Base-by-base conservation (phyloP, 2,888 invertebrate genomes). In the Polylopha cassiicola region DNA sequence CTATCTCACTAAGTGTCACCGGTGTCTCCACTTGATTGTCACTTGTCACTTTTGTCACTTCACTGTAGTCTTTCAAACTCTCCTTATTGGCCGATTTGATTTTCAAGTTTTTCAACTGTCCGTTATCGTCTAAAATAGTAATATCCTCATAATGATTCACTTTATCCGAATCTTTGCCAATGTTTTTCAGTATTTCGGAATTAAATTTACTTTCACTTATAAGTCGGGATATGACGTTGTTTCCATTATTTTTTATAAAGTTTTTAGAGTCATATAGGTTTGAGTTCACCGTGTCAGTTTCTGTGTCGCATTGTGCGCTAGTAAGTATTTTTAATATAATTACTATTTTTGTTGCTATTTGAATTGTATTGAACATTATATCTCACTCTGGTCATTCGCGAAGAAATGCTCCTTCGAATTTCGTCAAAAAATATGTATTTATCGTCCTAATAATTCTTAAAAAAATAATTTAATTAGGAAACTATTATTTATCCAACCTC, bases 101-200 rank as follows among this genome's bases (percentile, higher is more conserved):
- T 55, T 82, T 82, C 5, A 84, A 61, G 44, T 66, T 78, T 41
- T 72, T 81, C 3, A 84, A 53, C 2, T 70, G 51, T 30, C 85
- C 85, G 23, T 68, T 54, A 13, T 70, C 55, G 21, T 74, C 79
- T 46, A 84, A 53, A 7, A 84, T 55, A 0, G 78, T 78, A 31
- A 85, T 74, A 14, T 84, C 84, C 50, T 80, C 82, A 7, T 63
- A 80, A 41, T 73, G 55, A 39, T 77, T 76, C 0, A 76, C 78
- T 0, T 59, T 51, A 23, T 69, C 73, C 1, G 53, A 41, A 0
- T 57, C 53, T 36, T 60, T 61, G 0, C 67, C 72, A 1, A 70
- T 45, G 44, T 50, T 67, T 46, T 56, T 71, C 2, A 78, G 26
- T 1, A 67, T 53, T 16, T 73, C 66, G 0, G 57, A 53, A 20